phyloP scores from a whole-genome alignment of 2,113 vertebrate genomes.

The Alethe castanea region DNA sequence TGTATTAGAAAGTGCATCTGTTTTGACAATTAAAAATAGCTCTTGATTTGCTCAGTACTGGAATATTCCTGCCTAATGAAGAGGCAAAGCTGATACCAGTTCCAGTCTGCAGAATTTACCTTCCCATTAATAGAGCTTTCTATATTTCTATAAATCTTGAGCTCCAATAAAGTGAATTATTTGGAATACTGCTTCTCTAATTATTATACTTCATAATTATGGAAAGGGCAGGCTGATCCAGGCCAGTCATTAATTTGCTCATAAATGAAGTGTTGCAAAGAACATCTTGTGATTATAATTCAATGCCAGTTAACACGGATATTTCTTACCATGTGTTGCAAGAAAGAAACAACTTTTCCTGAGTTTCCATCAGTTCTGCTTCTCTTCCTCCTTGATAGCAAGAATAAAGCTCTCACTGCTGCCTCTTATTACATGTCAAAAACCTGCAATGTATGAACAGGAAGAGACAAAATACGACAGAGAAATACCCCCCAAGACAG shows the following conservation, averaged over 20 bases:
- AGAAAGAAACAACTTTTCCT: neutral
- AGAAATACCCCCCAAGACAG: neutral
- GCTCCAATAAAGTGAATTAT: conserved; percentile 1
- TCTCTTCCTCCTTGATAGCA: neutral
- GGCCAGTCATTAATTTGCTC: conserved; percentile 22
- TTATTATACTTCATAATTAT: neutral
- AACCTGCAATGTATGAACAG: neutral
- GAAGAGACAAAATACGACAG: neutral
- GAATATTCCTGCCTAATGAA: neutral
- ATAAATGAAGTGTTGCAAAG: conserved; percentile 19
- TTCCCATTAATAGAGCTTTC: neutral
- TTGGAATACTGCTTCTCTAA: conserved; percentile 35
- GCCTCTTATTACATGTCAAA: neutral
- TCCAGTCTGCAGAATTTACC: neutral
- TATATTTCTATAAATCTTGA: neutral
- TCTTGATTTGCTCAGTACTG: neutral
- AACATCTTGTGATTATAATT: conserved; percentile 35
- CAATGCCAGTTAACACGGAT: conserved; percentile 3
- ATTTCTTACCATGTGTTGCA: neutral
- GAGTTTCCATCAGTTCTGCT: neutral
- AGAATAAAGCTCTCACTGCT: neutral
- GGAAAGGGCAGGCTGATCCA: neutral
- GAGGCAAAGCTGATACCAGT: neutral
- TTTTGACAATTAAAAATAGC: neutral
- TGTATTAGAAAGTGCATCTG: neutral